Conservation (phyloP, 1,140 invertebrate species). For the Rhyzopertha dominica region DNA sequence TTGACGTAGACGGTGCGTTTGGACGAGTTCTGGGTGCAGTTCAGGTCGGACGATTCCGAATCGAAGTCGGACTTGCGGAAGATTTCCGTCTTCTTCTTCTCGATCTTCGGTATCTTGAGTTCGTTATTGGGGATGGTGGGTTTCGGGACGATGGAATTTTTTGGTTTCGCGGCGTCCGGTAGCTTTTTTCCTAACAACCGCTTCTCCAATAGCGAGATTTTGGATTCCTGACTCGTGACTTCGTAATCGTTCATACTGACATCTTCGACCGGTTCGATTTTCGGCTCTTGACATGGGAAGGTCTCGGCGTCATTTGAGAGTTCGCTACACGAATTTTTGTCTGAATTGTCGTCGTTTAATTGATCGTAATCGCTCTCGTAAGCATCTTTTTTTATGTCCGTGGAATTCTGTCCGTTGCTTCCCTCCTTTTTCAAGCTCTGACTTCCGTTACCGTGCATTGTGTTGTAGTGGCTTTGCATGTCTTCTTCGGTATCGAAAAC, state of each 20-base stretch:
- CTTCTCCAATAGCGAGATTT: constrained; percentile 36
- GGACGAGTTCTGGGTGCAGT: constrained; percentile 29
- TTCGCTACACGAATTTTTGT: constrained; percentile 14
- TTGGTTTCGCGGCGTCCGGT: constrained; percentile 16
- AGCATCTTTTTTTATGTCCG: constrained; percentile 1
- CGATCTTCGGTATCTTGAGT: not conserved
- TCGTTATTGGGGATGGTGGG: not conserved
- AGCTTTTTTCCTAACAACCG: constrained; percentile 29
- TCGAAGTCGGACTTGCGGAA: not conserved
- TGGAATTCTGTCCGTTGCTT: constrained; percentile 9
- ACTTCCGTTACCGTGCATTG: constrained; percentile 37
- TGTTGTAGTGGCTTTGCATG: constrained; percentile 49
- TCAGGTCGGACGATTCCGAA: constrained; percentile 8
- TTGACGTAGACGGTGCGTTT: constrained; percentile 44
- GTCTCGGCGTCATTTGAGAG: constrained; percentile 18
- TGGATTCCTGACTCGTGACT: constrained; percentile 28
- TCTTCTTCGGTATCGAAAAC: constrained; percentile 52
- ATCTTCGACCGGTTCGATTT: not conserved
- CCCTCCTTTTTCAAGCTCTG: constrained; percentile 6
- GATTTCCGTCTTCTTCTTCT: constrained; percentile 1
- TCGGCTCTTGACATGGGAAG: not conserved
- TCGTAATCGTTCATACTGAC: no score
- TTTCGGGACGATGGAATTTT: not conserved
- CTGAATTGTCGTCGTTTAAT: constrained; percentile 10
- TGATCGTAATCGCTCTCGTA: constrained; percentile 16